phyloP scores from a whole-genome alignment of 2,113 vertebrate genomes.

The Anolis carolinensis region DNA sequence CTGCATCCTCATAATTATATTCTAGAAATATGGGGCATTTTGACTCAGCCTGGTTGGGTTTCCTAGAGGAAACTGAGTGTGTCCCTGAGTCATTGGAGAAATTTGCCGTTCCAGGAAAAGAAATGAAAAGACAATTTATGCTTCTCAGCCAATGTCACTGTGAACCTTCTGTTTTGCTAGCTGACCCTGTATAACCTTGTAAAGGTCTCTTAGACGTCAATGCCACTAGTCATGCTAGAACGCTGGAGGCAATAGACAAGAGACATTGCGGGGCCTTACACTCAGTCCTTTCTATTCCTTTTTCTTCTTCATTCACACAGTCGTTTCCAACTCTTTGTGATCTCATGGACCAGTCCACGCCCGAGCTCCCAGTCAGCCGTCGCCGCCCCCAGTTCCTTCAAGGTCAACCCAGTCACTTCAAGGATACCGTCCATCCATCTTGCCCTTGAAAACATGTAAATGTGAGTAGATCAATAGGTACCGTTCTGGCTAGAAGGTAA shows the following conservation, averaged over 20 bases:
- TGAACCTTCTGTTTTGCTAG: neutral
- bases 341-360: too few species aligned
- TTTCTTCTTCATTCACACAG: too few species aligned
- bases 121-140: conserved; percentile 11
- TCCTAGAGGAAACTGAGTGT: conserved; percentile 40
- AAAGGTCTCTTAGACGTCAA: neutral
- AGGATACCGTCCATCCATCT: too few species aligned
- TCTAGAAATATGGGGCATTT: neutral
- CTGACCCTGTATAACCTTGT: neutral
- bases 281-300: neutral
- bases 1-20: conserved; percentile 27
- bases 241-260: neutral
- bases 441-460: too few species aligned
- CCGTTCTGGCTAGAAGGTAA: too few species aligned
- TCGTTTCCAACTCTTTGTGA: too few species aligned
- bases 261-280: neutral
- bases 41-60: conserved; percentile 48
- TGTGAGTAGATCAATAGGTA: too few species aligned
- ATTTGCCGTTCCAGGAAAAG: conserved; percentile 52
- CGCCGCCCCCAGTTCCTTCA: too few species aligned
- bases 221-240: neutral
- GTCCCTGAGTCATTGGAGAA: neutral
- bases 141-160: neutral
- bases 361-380: too few species aligned
- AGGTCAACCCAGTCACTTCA: too few species aligned